Evolutionary conservation across 2,888 invertebrate genomes (phyloP).

Genomic region (Calliopum simillimum): DNA sequence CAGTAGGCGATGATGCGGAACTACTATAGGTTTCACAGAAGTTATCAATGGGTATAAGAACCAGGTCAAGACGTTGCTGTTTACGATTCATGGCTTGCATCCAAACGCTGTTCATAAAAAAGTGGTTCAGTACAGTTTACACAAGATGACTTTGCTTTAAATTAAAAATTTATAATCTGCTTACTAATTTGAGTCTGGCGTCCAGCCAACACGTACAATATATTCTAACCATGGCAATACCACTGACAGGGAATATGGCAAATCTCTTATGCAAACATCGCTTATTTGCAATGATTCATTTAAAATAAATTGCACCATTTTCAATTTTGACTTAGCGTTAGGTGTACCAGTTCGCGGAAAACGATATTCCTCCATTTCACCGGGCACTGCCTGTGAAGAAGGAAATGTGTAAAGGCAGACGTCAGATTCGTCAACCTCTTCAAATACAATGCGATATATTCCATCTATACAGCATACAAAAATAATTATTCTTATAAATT

Average conservation of each 20-base stretch:
- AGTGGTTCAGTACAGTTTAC: neutral
- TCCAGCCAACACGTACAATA: constrained; percentile 95
- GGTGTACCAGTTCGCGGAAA: constrained; percentile 90
- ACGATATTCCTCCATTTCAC: constrained; percentile 85
- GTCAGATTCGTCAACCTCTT: constrained; percentile 89
- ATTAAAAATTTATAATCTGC: constrained; percentile 58
- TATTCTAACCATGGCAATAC: constrained; percentile 96
- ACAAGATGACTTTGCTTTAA: neutral
- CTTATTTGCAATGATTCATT: constrained; percentile 74
- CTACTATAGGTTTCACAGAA: constrained; percentile 72
- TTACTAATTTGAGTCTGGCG: constrained; percentile 89
- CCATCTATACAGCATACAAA: constrained; percentile 71
- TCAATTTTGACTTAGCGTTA: constrained; percentile 90
- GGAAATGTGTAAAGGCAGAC: constrained; percentile 93
- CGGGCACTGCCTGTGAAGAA: constrained; percentile 81
- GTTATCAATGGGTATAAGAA: constrained; percentile 83
- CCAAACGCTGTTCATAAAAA: constrained; percentile 80
- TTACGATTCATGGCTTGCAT: constrained; percentile 88
- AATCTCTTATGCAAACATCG: constrained; percentile 80
- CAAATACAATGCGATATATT: constrained; percentile 84
- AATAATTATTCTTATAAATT: neutral
- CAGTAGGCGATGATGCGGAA: constrained; percentile 67
- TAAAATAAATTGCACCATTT: constrained; percentile 84
- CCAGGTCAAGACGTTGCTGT: constrained; percentile 87
- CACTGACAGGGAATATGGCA: constrained; percentile 80